Conservation (phyloP, 2,113 vertebrate species). For the Protomyctophum bolini region DNA sequence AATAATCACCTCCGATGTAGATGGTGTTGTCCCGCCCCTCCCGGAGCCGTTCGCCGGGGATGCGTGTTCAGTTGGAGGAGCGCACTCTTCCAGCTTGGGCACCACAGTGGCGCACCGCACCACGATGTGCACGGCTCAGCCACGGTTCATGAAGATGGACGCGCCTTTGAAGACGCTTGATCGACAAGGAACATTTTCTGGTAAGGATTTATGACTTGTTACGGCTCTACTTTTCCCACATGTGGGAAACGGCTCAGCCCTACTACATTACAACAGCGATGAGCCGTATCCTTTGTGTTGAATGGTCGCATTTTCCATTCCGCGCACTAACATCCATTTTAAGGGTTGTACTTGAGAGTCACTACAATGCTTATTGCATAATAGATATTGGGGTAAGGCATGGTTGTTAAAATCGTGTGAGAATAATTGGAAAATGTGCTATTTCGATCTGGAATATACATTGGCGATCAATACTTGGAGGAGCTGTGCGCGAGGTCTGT, state of each 20-base stretch:
- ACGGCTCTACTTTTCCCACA: too few relatives aligned
- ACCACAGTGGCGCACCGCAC: conserved; percentile 64
- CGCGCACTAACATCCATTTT: background rate
- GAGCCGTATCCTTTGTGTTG: conserved; percentile 19
- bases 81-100: conserved; percentile 64
- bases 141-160: conserved; percentile 21
- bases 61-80: conserved; percentile 52
- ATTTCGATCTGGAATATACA: too few relatives aligned
- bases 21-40: conserved; percentile 65
- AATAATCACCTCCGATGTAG: conserved; percentile 40
- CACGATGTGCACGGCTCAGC: conserved; percentile 44
- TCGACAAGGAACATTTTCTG: conserved; percentile 43
- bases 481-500: too few relatives aligned
- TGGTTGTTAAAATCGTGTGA: too few relatives aligned
- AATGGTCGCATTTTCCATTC: background rate
- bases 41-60: conserved; percentile 54
- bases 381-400: too few relatives aligned
- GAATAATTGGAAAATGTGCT: too few relatives aligned
- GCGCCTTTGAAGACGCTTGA: conserved; percentile 53
- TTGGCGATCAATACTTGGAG: too few relatives aligned
- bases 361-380: too few relatives aligned
- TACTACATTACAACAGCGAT: background rate
- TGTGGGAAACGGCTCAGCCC: background rate
- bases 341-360: too few relatives aligned
- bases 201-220: conserved; percentile 44